Conservation (phyloP, 2,888 invertebrate genomes). For the Taenaris catops region DNA sequence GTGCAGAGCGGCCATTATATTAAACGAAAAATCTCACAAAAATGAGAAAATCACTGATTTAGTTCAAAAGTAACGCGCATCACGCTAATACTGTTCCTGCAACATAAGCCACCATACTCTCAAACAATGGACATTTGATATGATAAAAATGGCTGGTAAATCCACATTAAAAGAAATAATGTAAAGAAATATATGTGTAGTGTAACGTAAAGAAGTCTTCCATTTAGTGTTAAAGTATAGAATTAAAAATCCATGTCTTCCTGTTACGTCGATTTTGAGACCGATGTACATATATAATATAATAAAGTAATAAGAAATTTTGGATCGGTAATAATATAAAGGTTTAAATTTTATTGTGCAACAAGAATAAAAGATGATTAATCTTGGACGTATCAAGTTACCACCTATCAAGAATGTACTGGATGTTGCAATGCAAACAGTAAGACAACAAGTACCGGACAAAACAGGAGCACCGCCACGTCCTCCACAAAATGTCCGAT, state of each 20-base stretch:
- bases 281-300: constrained; percentile 23
- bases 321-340: constrained; percentile 19
- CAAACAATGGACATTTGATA: constrained; percentile 28
- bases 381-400: constrained; percentile 81
- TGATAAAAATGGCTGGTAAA: constrained; percentile 55
- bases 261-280: constrained; percentile 35
- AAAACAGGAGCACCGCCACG: constrained; percentile 73
- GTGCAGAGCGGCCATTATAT: constrained; percentile 51
- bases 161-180: constrained; percentile 27
- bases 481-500: constrained; percentile 74
- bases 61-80: constrained; percentile 1
- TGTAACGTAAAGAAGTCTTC: constrained; percentile 72
- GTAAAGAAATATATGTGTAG: too few species aligned
- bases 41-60: constrained; percentile 40
- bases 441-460: constrained; percentile 88
- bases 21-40: constrained; percentile 40
- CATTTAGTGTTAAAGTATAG: constrained; percentile 38
- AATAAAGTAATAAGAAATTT: constrained; percentile 17
- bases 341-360: constrained; percentile 14
- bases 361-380: constrained; percentile 42
- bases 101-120: neutral
- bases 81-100: neutral
- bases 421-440: constrained; percentile 91
- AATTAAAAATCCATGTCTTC: constrained; percentile 34
- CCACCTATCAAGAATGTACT: constrained; percentile 87